These are phyloP conservation scores for Scophthalmus maximus DNA, from an alignment of 2,113 vertebrate species.

Conservation along the genomic window DNA sequence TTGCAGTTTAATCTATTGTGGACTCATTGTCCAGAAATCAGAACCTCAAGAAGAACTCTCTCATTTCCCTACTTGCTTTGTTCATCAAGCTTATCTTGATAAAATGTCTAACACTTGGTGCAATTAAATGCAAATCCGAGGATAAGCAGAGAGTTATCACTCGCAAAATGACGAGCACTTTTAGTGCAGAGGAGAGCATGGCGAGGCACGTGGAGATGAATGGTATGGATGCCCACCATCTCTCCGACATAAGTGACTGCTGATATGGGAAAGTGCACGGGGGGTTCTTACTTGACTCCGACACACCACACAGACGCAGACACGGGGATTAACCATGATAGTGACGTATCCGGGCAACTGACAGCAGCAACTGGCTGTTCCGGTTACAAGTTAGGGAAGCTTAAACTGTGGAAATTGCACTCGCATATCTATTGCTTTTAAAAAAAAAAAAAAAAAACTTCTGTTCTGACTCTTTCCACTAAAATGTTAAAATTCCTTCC, in stretches of 20 bases:
- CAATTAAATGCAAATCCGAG: slow-evolving; percentile 31
- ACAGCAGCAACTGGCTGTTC: slow-evolving; percentile 25
- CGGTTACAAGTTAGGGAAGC: too few relatives aligned
- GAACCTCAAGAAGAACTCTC: slow-evolving; percentile 8
- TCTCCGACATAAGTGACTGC: slow-evolving; percentile 27
- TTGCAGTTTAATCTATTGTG: slow-evolving; percentile 34
- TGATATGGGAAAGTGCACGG: slow-evolving; percentile 24
- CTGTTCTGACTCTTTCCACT: neutral
- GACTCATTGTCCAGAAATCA: slow-evolving; percentile 23
- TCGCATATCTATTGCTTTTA: neutral
- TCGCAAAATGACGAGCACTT: neutral
- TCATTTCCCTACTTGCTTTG: neutral
- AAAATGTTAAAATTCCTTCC: neutral
- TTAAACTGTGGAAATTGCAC: too few relatives aligned
- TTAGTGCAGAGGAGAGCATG: neutral
- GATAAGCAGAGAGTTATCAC: neutral
- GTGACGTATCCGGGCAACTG: slow-evolving; percentile 32
- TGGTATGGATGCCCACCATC: neutral
- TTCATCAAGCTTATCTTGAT: slow-evolving; percentile 1
- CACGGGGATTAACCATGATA: slow-evolving; percentile 6
- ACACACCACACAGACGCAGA: neutral
- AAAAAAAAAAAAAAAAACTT: too few relatives aligned
- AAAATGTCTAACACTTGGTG: neutral
- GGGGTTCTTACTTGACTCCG: slow-evolving; percentile 16
- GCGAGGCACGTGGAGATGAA: too few relatives aligned